phyloP scores from a whole-genome alignment of 2,888 invertebrate genomes.

The Dasypogon diadema region DNA sequence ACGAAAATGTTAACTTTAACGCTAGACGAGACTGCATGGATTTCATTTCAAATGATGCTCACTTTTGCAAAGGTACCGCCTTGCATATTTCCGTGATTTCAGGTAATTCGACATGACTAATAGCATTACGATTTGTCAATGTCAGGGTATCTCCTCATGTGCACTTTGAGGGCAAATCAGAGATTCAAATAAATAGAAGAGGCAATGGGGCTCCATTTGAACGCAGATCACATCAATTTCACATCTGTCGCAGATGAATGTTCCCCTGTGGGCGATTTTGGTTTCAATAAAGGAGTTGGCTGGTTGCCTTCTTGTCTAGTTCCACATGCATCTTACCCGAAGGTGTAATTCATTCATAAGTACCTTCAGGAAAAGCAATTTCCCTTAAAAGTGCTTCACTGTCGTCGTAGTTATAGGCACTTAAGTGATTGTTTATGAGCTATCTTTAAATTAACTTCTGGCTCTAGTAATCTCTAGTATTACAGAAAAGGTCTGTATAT shows the following conservation, averaged over 20 bases:
- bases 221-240: not conserved
- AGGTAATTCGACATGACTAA: constrained; percentile 5
- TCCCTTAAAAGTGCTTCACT: not conserved
- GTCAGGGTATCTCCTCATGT: not conserved
- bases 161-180: not conserved
- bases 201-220: not conserved
- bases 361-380: not conserved
- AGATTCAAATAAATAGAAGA: not conserved
- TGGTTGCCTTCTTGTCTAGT: not conserved
- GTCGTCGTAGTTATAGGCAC: not conserved
- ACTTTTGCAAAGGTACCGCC: not conserved
- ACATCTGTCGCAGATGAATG: not conserved
- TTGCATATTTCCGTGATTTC: constrained; percentile 2
- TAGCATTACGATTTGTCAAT: constrained; percentile 1
- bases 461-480: not conserved
- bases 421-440: not conserved
- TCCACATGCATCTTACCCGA: too few relatives aligned
- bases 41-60: not conserved
- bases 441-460: not conserved
- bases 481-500: not conserved
- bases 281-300: not conserved
- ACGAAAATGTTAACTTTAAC: not conserved
- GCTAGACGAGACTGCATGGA: not conserved
- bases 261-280: not conserved
- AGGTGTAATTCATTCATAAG: not conserved